Evolutionary conservation across 2,888 invertebrate genomes (phyloP), one percentile per base, ranked within the genome.

Genomic region (Drosophila demipolita): DNA sequence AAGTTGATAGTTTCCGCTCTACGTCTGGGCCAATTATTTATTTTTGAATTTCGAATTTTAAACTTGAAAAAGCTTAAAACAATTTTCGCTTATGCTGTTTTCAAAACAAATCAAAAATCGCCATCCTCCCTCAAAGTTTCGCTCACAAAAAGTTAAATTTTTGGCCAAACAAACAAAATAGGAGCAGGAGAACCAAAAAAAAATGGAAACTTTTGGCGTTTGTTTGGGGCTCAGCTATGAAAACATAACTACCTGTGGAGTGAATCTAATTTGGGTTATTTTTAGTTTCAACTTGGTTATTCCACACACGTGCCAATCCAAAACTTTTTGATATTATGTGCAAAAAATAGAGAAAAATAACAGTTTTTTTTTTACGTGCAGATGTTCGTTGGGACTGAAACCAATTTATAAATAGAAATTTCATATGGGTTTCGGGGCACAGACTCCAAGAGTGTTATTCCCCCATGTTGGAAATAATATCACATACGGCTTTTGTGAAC

Each of bases 401-500:
- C 15, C 20, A 35, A 52, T 26, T 54, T 54, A 23, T 36, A 26
- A 11, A 38, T 3, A 3, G 7, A 20, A 20, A 33, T 53, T 20
- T 15, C 11, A 26, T 26, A 38, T 8, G 7, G n/a, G 5, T 32
- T 50, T 6, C 8, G n/a, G 50, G n/a, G 32, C 33, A 52, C 3
- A 26, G 9, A 29, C n/a, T 29, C 9, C 29, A 5, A 9, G 9
- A 17, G 1, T 38, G 29, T 32, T 48, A 49, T 1, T 29, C 7
- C 3, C 42, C 15, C 15, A 40, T 32, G 2, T 70, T n/a, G 5
- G 38, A 9, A 23, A 78, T 72, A 11, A 63, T 60, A 1, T 77
- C 73, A n/a, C 87, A 87, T 0, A 99, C 95, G 9, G 98, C 98
- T 81, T 95, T 94, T 1, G 98, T 98, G 93, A 98, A 98, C 80